Evolutionary conservation across 2,797 vertebrate species (phyloP), one percentile per base, ranked within the genome.

Genomic region (Alauda arvensis): DNA sequence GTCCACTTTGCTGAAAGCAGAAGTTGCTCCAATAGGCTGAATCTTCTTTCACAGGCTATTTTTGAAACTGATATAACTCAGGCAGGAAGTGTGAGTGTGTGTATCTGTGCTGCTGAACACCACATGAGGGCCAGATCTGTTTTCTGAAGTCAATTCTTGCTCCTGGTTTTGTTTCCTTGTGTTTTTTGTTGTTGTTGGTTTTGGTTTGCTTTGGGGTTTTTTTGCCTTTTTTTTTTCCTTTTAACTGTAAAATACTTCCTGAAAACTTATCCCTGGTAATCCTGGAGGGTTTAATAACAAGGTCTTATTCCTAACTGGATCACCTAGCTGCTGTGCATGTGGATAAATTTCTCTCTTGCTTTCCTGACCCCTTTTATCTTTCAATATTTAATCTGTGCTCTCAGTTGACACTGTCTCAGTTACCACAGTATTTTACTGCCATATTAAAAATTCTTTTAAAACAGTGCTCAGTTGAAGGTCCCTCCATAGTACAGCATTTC

Each of bases 91-190:
- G 31, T 13, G 29, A 59, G n/a, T 37, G 42, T 51, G 26, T 56
- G 5, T 87, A 42, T 68, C 80, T 83, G 74, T 49, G 85, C 88
- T 85, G 61, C 85, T 92, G 80, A 87, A 34, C 65, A 85, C 65
- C 79, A 91, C 17, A 61, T 77, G 79, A 92, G 49, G 39, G 70
- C 28, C 42, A 56, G 88, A 85, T 69, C 69, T 87, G 31, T 72
- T 85, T 89, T 89, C 63, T 66, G 48, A 68, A 88, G 48, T 63
- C 0, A 1, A 48, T 76, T 89, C 31, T 77, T 57, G 77, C 23
- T 83, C 83, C 39, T 85, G n/a, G 34, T 55, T 71, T 69, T 63
- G 24, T 42, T 66, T 37, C 10, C 0, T 34, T 33, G 29, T 9
- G 24, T 66, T 56, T 18, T n/a, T 37, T 37, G 37, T 37, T 31